Conservation (phyloP, 2,113 vertebrate species). For the Actinemys pallida region DNA sequence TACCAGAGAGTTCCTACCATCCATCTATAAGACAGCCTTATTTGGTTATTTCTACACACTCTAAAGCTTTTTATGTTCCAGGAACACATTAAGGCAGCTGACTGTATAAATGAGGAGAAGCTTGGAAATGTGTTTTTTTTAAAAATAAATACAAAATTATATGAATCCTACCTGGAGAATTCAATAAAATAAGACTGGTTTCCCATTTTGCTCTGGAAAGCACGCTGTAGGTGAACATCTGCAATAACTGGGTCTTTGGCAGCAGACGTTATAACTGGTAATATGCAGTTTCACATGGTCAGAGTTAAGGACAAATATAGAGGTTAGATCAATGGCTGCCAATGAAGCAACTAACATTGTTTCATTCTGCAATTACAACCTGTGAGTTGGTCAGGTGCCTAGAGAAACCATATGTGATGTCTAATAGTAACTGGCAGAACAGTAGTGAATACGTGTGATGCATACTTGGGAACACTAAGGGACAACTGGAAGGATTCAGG, state of each 20-base stretch:
- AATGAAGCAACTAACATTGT: constrained; percentile 8
- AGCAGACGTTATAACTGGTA: not conserved
- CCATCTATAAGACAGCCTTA: not conserved
- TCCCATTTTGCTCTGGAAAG: not conserved
- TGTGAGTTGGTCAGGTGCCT: not conserved
- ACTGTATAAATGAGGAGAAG: not conserved
- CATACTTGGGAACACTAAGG: not conserved
- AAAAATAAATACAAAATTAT: not conserved
- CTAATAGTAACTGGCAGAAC: not conserved
- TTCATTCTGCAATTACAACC: not conserved
- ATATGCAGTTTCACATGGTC: not conserved
- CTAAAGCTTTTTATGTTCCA: not conserved
- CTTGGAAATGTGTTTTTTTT: not conserved
- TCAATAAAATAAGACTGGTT: not conserved
- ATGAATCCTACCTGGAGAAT: not conserved
- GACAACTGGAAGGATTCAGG: not conserved
- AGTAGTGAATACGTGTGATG: constrained; percentile 1
- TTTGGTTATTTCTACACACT: not conserved
- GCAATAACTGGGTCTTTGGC: not conserved
- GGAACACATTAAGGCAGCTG: fast-evolving
- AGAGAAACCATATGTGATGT: not conserved
- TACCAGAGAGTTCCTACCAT: not conserved
- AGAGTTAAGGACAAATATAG: not conserved
- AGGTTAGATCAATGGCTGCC: not conserved
- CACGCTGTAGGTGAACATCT: not conserved